Conservation (phyloP, 1,140 invertebrate species). For the Anastrepha obliqua region DNA sequence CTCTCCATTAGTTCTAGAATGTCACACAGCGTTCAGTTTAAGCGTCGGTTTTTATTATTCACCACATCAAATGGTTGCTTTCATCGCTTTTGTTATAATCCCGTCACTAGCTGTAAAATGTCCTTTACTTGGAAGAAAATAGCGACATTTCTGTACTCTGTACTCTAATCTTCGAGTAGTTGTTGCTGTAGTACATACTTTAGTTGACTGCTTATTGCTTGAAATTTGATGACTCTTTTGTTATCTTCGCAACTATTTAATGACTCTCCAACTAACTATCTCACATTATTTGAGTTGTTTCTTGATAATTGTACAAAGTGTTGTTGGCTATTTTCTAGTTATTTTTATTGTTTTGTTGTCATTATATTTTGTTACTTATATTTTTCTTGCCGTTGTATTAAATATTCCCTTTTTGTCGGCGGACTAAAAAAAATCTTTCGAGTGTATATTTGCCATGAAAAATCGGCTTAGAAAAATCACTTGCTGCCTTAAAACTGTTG, state of each 20-base stretch:
- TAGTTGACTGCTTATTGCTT: not conserved
- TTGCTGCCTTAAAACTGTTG: too few relatives aligned
- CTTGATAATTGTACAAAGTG: not conserved
- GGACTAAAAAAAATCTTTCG: too few relatives aligned
- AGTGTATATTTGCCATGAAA: too few relatives aligned
- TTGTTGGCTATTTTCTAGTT: constrained; percentile 12
- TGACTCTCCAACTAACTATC: not conserved
- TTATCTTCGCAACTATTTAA: constrained; percentile 1
- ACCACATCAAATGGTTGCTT: constrained; percentile 4
- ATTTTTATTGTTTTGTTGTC: not conserved
- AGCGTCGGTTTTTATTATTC: not conserved
- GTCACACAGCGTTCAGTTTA: not conserved
- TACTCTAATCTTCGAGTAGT: not conserved
- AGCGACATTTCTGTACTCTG: not conserved
- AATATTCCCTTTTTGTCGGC: too few relatives aligned
- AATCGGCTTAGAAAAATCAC: too few relatives aligned
- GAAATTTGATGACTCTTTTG: not conserved
- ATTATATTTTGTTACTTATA: not conserved
- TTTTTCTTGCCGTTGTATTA: too few relatives aligned
- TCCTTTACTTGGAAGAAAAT: not conserved
- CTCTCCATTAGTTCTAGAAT: not conserved
- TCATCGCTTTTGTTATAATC: not conserved
- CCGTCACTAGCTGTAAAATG: not conserved
- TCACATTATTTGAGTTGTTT: not conserved
- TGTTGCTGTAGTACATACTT: not conserved